phyloP scores from a whole-genome alignment of 2,888 invertebrate genomes.

The Philonicus albiceps region DNA sequence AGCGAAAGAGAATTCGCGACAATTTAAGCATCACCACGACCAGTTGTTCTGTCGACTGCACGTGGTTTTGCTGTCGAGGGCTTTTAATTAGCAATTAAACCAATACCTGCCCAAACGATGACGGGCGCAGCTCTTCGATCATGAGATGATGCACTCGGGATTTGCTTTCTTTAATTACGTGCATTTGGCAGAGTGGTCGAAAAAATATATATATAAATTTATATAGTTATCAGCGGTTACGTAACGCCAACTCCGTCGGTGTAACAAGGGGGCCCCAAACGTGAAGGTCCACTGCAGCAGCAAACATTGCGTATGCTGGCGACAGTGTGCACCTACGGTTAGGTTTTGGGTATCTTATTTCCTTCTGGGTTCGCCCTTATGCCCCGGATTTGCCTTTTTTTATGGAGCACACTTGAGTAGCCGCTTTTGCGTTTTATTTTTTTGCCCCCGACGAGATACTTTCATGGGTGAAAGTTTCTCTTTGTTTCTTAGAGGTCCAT shows the following conservation, averaged over 20 bases:
- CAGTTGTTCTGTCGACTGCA: neutral
- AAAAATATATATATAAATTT: neutral
- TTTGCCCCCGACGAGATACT: neutral
- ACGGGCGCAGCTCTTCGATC: neutral
- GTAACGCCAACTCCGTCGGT: neutral
- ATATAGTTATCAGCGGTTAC: neutral
- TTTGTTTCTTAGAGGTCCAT: neutral
- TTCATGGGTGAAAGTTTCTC: neutral
- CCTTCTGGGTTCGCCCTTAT: neutral
- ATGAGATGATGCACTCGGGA: neutral
- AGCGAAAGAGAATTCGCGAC: conserved; percentile 29
- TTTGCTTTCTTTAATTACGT: neutral
- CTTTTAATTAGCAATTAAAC: conserved; percentile 7
- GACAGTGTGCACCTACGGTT: neutral
- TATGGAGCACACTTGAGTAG: neutral
- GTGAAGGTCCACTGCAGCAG: neutral
- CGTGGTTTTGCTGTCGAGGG: neutral
- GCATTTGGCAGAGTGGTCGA: neutral
- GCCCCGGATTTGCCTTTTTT: neutral
- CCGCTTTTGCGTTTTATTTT: neutral
- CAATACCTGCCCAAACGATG: neutral
- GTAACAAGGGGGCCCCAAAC: neutral
- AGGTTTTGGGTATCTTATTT: neutral
- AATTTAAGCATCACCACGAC: neutral
- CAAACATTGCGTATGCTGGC: neutral